Percentiles rank a stretch among this genome's conserved stretches.
Evolutionary conservation across 2,113 vertebrate genomes (phyloP).

Genomic region (Rhinolophus ferrumequinum): DNA sequence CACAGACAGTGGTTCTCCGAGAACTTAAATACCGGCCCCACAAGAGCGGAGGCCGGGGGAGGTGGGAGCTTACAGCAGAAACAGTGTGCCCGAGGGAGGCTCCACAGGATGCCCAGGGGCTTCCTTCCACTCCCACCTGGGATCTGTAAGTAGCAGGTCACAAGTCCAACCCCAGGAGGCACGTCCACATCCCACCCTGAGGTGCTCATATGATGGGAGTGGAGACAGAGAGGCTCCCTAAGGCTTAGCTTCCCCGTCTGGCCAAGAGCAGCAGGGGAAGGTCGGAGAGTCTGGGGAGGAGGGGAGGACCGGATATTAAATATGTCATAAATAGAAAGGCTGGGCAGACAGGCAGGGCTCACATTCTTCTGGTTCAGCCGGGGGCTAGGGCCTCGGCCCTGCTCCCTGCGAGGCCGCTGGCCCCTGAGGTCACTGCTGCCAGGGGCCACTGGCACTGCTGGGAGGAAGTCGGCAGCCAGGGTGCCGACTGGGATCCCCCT

Average conservation of each 20-base stretch:
- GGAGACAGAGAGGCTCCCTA: conserved; percentile 57
- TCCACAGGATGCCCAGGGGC: neutral
- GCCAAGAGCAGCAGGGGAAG: neutral
- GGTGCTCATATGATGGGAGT: neutral
- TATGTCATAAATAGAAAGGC: conserved; percentile 84
- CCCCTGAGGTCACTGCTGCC: conserved; percentile 41
- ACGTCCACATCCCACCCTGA: conserved; percentile 1
- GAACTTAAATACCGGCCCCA: neutral
- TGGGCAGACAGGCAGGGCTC: conserved; percentile 68
- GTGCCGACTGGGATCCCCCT: neutral
- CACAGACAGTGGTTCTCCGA: conserved; percentile 52
- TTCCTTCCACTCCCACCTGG: neutral
- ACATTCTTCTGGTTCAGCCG: neutral
- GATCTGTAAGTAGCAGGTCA: neutral
- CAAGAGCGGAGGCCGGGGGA: fast-evolving
- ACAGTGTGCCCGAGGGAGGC: neutral
- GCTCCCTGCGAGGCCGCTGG: neutral
- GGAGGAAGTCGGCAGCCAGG: neutral
- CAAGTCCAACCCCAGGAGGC: conserved; percentile 10
- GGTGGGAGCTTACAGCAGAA: neutral
- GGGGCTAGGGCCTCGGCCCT: neutral
- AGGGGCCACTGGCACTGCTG: neutral
- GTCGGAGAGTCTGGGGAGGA: neutral
- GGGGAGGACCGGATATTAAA: conserved; percentile 70
- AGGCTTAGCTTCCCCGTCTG: conserved; percentile 17